A percentile compares a stretch with the other conserved stretches of the same genome.
These are phyloP conservation scores for Philypnodon macrostomus DNA, from an alignment of 2,797 vertebrate genomes.

Conservation along the genomic window DNA sequence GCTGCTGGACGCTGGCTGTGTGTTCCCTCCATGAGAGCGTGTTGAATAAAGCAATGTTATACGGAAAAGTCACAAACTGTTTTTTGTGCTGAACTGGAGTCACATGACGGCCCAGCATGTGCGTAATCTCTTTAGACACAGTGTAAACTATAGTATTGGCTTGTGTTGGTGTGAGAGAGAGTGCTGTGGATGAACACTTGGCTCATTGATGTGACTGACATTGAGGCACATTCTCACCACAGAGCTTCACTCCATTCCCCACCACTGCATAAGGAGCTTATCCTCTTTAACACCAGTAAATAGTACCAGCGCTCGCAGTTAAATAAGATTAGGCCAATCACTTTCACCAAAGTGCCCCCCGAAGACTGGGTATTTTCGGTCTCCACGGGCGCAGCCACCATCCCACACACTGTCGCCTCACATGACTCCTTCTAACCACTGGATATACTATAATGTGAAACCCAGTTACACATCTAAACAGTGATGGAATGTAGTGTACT, in stretches of 20 bases:
- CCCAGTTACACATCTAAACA: background rate
- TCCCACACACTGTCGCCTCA: conserved; percentile 31
- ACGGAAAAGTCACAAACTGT: conserved; percentile 59
- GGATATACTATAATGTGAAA: background rate
- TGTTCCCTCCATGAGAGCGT: conserved; percentile 49
- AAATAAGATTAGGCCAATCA: conserved; percentile 50
- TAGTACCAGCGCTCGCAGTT: conserved; percentile 35
- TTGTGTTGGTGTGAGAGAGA: conserved; percentile 24
- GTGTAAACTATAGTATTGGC: conserved; percentile 43
- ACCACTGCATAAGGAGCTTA: conserved; percentile 41
- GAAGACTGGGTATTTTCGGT: conserved; percentile 25
- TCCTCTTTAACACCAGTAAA: conserved; percentile 56
- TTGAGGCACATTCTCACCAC: conserved; percentile 30
- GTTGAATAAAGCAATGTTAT: conserved; percentile 47
- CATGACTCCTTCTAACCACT: conserved; percentile 12
- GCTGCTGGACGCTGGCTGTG: conserved; percentile 35
- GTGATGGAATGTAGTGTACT: too few relatives aligned
- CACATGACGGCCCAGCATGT: conserved; percentile 60
- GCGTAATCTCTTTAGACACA: conserved; percentile 47
- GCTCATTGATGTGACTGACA: conserved; percentile 38
- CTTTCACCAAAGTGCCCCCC: conserved; percentile 45
- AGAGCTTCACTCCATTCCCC: conserved; percentile 35
- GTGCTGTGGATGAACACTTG: conserved; percentile 34
- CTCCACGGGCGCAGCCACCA: conserved; percentile 11
- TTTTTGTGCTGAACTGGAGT: conserved; percentile 57